Evolutionary conservation across 2,888 invertebrate species (phyloP), one percentile per base, ranked within the genome.

Genomic region (Falcaria lacertinaria): DNA sequence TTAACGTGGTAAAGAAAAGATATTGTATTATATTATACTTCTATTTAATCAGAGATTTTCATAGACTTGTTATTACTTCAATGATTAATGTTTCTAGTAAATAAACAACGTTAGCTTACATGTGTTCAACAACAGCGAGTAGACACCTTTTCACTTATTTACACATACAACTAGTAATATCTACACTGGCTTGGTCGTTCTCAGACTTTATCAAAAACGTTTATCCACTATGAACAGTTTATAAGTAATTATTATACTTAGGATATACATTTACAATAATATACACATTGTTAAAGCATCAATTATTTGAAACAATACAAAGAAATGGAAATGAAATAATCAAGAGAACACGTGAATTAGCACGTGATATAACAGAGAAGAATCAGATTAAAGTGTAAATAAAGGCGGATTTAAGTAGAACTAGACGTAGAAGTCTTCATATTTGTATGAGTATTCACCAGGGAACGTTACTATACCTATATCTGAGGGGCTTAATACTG

Each of bases 121-220:
- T 64, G 60, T 63, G 50, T 60, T 60, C 65, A 78, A 77, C 75
- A 85, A 83, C 77, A 70, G 73, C 72, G 68, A 73, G 69, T 75
- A 77, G 74, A 79, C 70, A 75, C 70, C 60, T 66, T 74, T 65
- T 40, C 28, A 66, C 53, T 58, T 86, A 85, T 87, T 56, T 86
- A 87, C 84, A 86, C 79, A 80, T 66, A 61, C 53, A 60, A 73
- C 80, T 77, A 60, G 56, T 60, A 69, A 64, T 77, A 79, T 80
- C 74, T 83, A 88, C 84, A 82, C 64, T 70, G 78, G 74, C 80
- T 89, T 89, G 88, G 88, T 89, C 88, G 85, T 77, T 83, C 73
- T 88, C 89, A 88, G 88, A 88, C 88, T 87, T 87, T 69, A 76
- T 69, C 63, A 73, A 73, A 74, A 75, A 61, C 65, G 62, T 63